Evolutionary conservation across 2,797 vertebrate species (phyloP), one percentile per base, ranked within the genome.

Genomic region (Oryzias dopingdopingensis): DNA sequence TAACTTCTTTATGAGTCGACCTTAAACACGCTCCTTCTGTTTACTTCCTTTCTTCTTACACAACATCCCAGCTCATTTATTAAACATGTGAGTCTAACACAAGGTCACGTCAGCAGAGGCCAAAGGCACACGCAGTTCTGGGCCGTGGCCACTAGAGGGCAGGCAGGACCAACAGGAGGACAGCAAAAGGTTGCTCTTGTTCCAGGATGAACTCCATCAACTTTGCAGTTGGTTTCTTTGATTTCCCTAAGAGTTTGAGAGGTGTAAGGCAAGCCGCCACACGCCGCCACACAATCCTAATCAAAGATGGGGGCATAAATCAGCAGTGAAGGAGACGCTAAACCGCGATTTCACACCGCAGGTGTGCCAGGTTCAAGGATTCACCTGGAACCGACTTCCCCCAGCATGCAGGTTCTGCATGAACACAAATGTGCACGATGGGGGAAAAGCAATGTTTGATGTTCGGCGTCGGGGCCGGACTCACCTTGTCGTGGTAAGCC

Each of bases 401-500:
- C 3, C 24, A 4, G 6, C 24, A 26, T 5, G 24, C 24, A 26
- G 24, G 24, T 29, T 29, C 32, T 32, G 32, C 8, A 3, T 3
- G 8, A 8, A 12, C 8, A 10, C 10, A 32, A 10, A 26, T 6
- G 20, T 29, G 32, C 32, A 37, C 12, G 10, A 37, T 37, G 32
- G 32, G 32, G 3, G 1, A 37, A 37, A 12, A 22, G 20, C 20
- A 26, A 26, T 6, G 8, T 16, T 43, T 37, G 72, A 32, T 65
- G 74, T 60, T 49, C 59, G 14, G 47, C 41, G 12, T 5, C 18
- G 20, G 52, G 50, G 29, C 52, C 1, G 44, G 32, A 37, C 18
- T n/a, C 65, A 97, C 97, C 95, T 95, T 96, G 64, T 98, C 96
- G 48, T 99, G 96, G 88, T 97, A 98, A 40, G 95, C 84, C 1